phyloP scores from a whole-genome alignment of 2,113 vertebrate genomes.

The Heteronetta atricapilla region DNA sequence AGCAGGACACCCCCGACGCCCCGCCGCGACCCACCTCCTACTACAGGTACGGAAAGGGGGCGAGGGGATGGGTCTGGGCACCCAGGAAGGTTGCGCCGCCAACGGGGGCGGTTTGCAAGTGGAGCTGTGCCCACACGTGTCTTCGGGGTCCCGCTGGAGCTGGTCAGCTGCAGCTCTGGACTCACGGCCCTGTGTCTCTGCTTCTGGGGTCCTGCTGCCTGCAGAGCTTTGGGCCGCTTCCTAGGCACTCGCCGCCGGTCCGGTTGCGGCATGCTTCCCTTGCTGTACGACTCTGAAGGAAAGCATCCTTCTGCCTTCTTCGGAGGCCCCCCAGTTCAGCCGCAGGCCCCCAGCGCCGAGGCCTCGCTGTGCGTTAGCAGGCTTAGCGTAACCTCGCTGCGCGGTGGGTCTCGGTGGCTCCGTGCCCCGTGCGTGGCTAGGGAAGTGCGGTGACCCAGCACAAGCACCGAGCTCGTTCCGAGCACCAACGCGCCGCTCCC shows the following conservation, averaged over 20 bases:
- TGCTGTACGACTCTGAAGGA: accelerated
- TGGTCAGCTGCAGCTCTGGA: background rate
- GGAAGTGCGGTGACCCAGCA: background rate
- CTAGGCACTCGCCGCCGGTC: background rate
- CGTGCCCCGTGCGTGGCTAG: background rate
- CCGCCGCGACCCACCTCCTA: conserved; percentile 91
- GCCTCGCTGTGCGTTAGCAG: accelerated
- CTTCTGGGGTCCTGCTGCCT: background rate
- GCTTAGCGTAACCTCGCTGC: background rate
- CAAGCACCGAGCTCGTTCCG: background rate
- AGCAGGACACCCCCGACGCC: conserved; percentile 92
- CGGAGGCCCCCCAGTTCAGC: background rate
- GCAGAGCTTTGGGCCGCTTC: background rate
- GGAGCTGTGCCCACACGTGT: background rate
- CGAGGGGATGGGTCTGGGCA: background rate
- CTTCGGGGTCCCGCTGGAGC: accelerated
- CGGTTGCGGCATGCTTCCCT: accelerated
- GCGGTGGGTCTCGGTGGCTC: accelerated
- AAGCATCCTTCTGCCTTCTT: background rate
- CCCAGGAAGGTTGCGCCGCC: accelerated
- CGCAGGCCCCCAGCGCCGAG: background rate
- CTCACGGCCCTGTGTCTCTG: background rate
- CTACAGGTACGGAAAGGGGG: conserved; percentile 84
- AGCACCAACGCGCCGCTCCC: background rate
- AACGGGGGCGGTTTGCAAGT: accelerated